Conservation (phyloP, 2,797 vertebrate genomes). For the Microcaecilia unicolor region DNA sequence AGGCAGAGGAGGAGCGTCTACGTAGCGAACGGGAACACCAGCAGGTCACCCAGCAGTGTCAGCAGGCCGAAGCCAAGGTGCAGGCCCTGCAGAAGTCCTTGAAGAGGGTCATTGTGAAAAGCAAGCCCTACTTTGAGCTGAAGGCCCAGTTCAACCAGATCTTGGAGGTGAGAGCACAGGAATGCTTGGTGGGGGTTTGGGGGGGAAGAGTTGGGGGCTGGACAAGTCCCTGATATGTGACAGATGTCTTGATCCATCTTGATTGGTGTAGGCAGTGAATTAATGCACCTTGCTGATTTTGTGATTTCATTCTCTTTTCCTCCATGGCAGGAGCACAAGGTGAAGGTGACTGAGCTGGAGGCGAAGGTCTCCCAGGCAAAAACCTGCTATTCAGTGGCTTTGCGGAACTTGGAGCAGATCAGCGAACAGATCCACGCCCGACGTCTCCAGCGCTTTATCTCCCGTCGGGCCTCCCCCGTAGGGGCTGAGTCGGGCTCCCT, state of each 20-base stretch:
- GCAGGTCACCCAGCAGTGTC: constrained; percentile 77
- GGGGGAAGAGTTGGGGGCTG: too few species aligned
- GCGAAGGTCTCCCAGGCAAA: constrained; percentile 74
- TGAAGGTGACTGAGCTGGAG: constrained; percentile 75
- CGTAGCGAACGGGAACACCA: constrained; percentile 85
- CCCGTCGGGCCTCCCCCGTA: constrained; percentile 60
- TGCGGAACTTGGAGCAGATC: constrained; percentile 85
- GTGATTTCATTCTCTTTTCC: background rate
- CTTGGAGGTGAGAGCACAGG: constrained; percentile 77
- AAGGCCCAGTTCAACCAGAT: constrained; percentile 87
- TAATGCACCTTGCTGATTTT: too few species aligned
- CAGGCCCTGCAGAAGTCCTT: constrained; percentile 79
- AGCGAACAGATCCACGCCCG: constrained; percentile 89
- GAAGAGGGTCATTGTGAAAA: constrained; percentile 77
- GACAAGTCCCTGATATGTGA: too few species aligned
- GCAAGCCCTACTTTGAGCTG: constrained; percentile 84
- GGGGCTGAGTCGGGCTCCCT: constrained; percentile 61
- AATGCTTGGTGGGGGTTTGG: too few species aligned
- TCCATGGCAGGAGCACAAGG: constrained; percentile 74
- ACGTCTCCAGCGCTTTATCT: constrained; percentile 14
- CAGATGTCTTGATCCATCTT: too few species aligned
- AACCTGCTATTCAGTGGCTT: constrained; percentile 74
- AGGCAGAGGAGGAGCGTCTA: constrained; percentile 83
- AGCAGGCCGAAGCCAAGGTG: constrained; percentile 77
- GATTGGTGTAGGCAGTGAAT: too few species aligned